phyloP scores from a whole-genome alignment of 1,140 invertebrate genomes.

The Spodoptera frugiperda region DNA sequence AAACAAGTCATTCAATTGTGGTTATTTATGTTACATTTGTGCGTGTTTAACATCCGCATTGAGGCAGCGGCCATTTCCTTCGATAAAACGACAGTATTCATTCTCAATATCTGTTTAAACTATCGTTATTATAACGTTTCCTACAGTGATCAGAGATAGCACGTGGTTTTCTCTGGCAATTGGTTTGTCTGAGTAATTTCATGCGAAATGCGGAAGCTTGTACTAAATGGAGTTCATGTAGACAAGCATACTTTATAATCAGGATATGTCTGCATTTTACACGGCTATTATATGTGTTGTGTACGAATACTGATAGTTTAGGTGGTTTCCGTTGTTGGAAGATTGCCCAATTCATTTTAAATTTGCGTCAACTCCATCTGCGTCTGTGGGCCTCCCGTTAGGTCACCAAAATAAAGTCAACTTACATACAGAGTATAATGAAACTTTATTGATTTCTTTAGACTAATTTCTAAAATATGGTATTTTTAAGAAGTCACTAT shows the following conservation, averaged over 20 bases:
- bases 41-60: slow-evolving; percentile 22
- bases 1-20: slow-evolving; percentile 25
- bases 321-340: slow-evolving; percentile 61
- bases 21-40: slow-evolving; percentile 24
- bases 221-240: slow-evolving; percentile 25
- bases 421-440: slow-evolving; percentile 31
- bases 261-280: neutral
- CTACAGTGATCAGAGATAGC: slow-evolving; percentile 23
- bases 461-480: neutral
- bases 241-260: slow-evolving; percentile 18
- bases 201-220: slow-evolving; percentile 23
- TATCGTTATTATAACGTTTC: slow-evolving; percentile 33
- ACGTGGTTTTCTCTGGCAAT: slow-evolving; percentile 37
- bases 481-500: no score
- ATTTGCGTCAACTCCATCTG: slow-evolving; percentile 70
- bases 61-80: slow-evolving; percentile 6
- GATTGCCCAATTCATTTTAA: slow-evolving; percentile 65
- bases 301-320: slow-evolving; percentile 45
- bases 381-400: slow-evolving; percentile 56
- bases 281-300: neutral
- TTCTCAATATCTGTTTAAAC: slow-evolving; percentile 18
- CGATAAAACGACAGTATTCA: neutral
- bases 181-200: slow-evolving; percentile 32
- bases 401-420: slow-evolving; percentile 58
- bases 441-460: slow-evolving; percentile 1